These are phyloP conservation scores for Suricata suricatta DNA, from an alignment of 2,113 vertebrate species.

Conservation along the genomic window DNA sequence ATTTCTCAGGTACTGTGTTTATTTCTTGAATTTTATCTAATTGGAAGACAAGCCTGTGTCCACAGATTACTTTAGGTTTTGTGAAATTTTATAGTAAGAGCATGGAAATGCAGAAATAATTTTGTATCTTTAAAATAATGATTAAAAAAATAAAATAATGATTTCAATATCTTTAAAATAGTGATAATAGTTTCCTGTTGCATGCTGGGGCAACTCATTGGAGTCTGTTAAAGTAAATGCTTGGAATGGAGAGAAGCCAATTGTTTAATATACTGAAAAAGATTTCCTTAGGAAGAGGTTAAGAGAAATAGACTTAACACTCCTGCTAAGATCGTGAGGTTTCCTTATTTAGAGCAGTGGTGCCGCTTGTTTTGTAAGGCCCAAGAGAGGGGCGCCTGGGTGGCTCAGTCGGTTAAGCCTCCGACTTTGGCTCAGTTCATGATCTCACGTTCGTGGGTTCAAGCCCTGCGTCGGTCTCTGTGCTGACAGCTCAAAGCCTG, in stretches of 20 bases:
- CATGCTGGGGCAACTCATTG: not conserved
- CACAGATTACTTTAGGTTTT: not conserved
- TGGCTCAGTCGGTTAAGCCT: too few species aligned
- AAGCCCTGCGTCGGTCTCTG: too few species aligned
- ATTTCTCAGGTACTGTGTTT: not conserved
- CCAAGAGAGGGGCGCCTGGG: too few species aligned
- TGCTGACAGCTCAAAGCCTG: too few species aligned
- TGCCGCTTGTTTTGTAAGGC: not conserved
- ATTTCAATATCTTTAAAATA: not conserved
- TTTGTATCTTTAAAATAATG: not conserved
- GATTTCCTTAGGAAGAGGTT: not conserved
- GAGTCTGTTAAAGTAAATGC: not conserved
- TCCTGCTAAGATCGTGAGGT: not conserved
- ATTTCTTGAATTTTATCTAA: slow-evolving; percentile 35
- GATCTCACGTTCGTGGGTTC: too few species aligned
- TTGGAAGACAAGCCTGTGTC: not conserved
- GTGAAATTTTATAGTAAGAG: slow-evolving; percentile 17
- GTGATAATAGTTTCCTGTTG: not conserved
- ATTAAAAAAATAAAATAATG: not conserved
- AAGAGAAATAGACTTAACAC: not conserved
- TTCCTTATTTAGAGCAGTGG: not conserved
- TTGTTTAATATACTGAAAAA: not conserved
- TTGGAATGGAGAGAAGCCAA: not conserved
- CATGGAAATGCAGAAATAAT: not conserved
- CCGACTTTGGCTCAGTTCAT: too few species aligned